These are phyloP conservation scores for Epizoanthus fatuus DNA, from an alignment of 92 coral and sea anemone species.

Conservation along the genomic window DNA sequence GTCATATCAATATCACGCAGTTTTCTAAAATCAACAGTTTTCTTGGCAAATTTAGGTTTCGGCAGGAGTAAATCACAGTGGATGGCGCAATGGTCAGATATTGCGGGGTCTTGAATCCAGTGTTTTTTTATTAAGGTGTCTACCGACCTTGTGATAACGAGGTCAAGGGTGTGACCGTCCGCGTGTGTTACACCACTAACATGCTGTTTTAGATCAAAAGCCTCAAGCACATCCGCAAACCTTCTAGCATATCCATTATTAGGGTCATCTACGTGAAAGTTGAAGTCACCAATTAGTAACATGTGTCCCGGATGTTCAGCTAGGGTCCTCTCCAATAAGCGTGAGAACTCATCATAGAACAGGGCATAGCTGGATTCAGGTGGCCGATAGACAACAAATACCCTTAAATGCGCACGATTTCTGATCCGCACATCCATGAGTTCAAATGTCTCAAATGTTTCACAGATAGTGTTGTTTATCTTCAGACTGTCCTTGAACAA, in stretches of 20 bases:
- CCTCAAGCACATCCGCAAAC: slow-evolving; percentile 17
- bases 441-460: too few relatives aligned
- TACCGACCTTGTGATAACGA: slow-evolving; percentile 10
- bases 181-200: slow-evolving; percentile 8
- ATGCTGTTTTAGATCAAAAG: slow-evolving; percentile 20
- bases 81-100: slow-evolving; percentile 9
- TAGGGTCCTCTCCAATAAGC: background rate
- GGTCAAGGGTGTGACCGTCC: slow-evolving; percentile 28
- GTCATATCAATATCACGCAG: background rate
- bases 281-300: slow-evolving; percentile 8
- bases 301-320: background rate
- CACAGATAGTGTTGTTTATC: too few relatives aligned
- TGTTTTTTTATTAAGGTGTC: background rate
- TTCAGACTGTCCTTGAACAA: too few relatives aligned
- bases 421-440: too few relatives aligned
- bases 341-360: too few relatives aligned
- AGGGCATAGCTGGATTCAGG: too few relatives aligned
- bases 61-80: slow-evolving; percentile 14
- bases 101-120: background rate
- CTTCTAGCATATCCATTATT: background rate
- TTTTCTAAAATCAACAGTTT: slow-evolving; percentile 9
- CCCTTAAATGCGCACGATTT: too few relatives aligned
- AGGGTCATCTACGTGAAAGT: slow-evolving; percentile 17
- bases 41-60: slow-evolving; percentile 12
- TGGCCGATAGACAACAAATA: too few relatives aligned